Evolutionary conservation across 2,113 vertebrate species (phyloP), one percentile per base, ranked within the genome.

Genomic region (Phylloscopus trochiloides): DNA sequence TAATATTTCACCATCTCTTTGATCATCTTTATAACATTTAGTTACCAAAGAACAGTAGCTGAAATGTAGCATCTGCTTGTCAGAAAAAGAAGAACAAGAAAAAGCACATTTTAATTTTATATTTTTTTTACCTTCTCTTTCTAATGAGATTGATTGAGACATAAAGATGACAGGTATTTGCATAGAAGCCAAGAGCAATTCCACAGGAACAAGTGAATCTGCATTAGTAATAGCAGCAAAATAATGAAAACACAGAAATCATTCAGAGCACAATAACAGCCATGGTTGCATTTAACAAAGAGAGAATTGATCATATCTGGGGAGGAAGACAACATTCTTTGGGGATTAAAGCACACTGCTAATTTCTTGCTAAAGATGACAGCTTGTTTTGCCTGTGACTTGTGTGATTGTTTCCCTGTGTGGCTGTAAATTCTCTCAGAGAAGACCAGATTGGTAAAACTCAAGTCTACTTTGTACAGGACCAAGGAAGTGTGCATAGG

Each of bases 1-100:
- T 95, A 95, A 94, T 97, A 97, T 97, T 97, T 97, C 95, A 94
- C 90, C 24, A 86, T 58, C 36, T 85, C 75, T 97, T 96, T 95
- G 90, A 97, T 96, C n/a, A 66, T 86, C 86, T 94, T 91, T 75
- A 72, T 57, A 92, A 81, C 54, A 86, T 63, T 74, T 75, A 82
- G 68, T 79, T 95, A 74, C 32, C 14, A 58, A 79, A 77, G 67
- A 68, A 90, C 61, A 32, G 82, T 21, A 92, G n/a, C 16, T 89
- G 70, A 82, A 66, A 70, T n/a, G 42, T 34, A 94, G 57, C 34
- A 87, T 87, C 82, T 96, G 63, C 22, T 63, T 79, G 36, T 40
- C 36, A 48, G 57, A 59, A 57, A 45, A 76, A 57, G 17, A 75
- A 84, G 45, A 24, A 14, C 5, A 4, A 26, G 12, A 31, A 48